phyloP scores from a whole-genome alignment of 2,113 vertebrate genomes.

The Neotoma lepida region DNA sequence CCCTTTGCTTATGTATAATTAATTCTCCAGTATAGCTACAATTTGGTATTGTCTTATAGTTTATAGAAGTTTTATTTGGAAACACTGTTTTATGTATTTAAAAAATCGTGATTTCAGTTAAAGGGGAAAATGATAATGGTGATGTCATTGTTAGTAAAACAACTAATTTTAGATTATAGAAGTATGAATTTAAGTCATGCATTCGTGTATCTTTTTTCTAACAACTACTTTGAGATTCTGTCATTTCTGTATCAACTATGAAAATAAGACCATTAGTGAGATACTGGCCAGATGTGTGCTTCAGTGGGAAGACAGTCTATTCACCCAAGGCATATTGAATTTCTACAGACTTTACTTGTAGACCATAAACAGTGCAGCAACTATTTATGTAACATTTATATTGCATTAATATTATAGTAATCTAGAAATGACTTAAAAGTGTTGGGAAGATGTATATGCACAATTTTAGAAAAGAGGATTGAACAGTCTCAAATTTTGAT shows the following conservation, averaged over 20 bases:
- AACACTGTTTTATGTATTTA: not conserved
- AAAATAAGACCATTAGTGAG: not conserved
- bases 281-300: not conserved
- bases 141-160: slow-evolving; percentile 34
- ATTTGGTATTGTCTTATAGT: not conserved
- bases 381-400: not conserved
- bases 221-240: not conserved
- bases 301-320: not conserved
- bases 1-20: not conserved
- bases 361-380: not conserved
- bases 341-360: not conserved
- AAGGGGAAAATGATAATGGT: slow-evolving; percentile 25
- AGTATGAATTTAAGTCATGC: not conserved
- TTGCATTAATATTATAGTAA: not conserved
- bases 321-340: not conserved
- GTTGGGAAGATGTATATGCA: not conserved
- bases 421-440: not conserved
- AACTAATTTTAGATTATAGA: slow-evolving; percentile 28
- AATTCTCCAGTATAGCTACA: not conserved
- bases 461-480: not conserved
- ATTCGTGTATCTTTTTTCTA: not conserved
- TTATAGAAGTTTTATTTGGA: not conserved
- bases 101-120: slow-evolving; percentile 30
- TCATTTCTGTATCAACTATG: not conserved
- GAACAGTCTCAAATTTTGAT: not conserved